A percentile compares a stretch with the other conserved stretches of the same genome.
phyloP scores from a whole-genome alignment of 2,113 vertebrate genomes.

The Leptobrachium leishanense region DNA sequence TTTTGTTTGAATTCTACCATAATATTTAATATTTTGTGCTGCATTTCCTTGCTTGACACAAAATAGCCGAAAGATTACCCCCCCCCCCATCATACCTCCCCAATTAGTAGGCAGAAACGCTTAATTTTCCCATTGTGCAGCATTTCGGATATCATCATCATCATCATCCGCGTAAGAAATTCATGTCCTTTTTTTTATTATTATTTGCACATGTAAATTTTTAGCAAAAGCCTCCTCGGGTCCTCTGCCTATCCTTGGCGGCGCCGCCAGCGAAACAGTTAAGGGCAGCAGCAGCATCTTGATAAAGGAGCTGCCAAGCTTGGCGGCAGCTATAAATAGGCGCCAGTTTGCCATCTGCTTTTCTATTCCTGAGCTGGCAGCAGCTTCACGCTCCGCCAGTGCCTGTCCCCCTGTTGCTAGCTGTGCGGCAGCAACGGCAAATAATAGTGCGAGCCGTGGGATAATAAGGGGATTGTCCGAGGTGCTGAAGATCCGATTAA shows the following conservation, averaged over 20 bases:
- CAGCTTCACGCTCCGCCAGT: slow-evolving; percentile 53
- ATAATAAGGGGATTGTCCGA: slow-evolving; percentile 60
- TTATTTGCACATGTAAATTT: too few relatives aligned
- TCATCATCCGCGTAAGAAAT: too few relatives aligned
- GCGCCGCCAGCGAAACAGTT: slow-evolving; percentile 16
- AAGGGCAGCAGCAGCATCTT: slow-evolving; percentile 38
- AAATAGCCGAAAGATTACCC: too few relatives aligned
- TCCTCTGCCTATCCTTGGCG: neutral
- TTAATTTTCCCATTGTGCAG: too few relatives aligned
- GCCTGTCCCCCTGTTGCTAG: slow-evolving; percentile 59
- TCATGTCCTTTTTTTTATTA: too few relatives aligned
- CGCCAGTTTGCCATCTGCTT: slow-evolving; percentile 69
- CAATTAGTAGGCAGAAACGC: too few relatives aligned
- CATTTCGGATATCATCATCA: too few relatives aligned
- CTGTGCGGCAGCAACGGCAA: slow-evolving; percentile 54
- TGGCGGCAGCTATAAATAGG: slow-evolving; percentile 69
- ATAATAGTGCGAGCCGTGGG: slow-evolving; percentile 56
- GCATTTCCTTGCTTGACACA: too few relatives aligned
- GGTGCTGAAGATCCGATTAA: slow-evolving; percentile 58
- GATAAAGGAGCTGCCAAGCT: slow-evolving; percentile 49
- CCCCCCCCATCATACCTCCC: too few relatives aligned
- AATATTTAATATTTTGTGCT: too few relatives aligned
- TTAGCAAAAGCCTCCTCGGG: too few relatives aligned
- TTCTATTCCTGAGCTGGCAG: slow-evolving; percentile 56
- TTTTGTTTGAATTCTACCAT: too few relatives aligned